Evolutionary conservation across 2,113 vertebrate species (phyloP).

Genomic region (Oxyura jamaicensis): DNA sequence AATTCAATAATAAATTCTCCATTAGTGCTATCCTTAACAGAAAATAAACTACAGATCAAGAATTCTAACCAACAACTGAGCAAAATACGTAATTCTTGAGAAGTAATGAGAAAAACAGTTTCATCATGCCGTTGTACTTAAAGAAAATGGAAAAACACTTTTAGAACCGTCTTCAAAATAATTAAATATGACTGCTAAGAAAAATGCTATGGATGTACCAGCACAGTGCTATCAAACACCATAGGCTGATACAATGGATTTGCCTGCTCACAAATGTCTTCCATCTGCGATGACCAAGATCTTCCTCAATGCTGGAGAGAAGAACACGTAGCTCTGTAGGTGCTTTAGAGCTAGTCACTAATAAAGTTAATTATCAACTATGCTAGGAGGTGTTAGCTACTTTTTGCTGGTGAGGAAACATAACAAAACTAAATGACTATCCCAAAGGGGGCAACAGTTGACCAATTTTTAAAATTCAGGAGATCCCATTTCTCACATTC

Average conservation of each 20-base stretch:
- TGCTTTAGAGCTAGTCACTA: background rate
- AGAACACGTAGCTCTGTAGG: fast-evolving
- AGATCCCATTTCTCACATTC: background rate
- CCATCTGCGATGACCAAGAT: too few species aligned
- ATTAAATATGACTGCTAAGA: background rate
- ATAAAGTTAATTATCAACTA: background rate
- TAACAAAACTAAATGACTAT: background rate
- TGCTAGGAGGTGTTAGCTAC: fast-evolving
- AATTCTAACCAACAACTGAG: background rate
- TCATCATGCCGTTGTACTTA: background rate
- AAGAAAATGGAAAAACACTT: background rate
- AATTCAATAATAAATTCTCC: background rate
- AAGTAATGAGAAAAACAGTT: background rate
- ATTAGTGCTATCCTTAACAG: background rate
- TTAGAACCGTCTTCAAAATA: background rate
- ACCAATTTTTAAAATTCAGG: background rate
- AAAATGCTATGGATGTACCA: background rate
- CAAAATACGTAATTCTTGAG: background rate
- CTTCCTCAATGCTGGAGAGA: background rate
- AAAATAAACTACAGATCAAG: background rate
- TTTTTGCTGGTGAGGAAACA: background rate
- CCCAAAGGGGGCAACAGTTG: constrained; percentile 35
- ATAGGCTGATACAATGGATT: fast-evolving
- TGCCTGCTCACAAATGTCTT: background rate
- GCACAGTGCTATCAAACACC: fast-evolving